Evolutionary conservation across 1,140 invertebrate genomes (phyloP), one percentile per base, ranked within the genome.

Genomic region (Eubasilissa regina): DNA sequence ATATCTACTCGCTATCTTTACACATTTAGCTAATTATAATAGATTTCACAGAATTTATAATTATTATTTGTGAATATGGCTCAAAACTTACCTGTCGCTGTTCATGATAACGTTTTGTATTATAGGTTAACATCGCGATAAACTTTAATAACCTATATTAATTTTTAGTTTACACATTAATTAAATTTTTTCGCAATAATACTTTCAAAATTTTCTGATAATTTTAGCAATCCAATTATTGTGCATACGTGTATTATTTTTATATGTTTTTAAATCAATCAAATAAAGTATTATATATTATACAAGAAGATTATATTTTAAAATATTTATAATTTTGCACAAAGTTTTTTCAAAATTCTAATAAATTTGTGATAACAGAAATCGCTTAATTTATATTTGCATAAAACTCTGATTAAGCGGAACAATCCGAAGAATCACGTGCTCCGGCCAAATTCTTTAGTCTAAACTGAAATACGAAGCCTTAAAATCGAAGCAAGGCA

Each of bases 71-170:
- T 35, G n/a, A n/a, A n/a, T n/a, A n/a, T n/a, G n/a, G n/a, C n/a
- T n/a, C n/a, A 35, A 58, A 35, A 6, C 47, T 55, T 55, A 77
- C 75, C 75, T 77, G 75, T 43, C 64, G 51, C 21, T 77, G 75
- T 13, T 77, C 75, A 7, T 77, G 47, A 43, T 48, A 64, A 19
- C 75, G 44, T 25, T 25, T 77, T 9, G 60, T 35, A 70, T 77
- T 70, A 19, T 77, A 77, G 3, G 75, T 55, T 4, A 77, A 25
- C 75, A 77, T 77, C 11, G 43, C 68, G 3, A 64, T 64, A 11
- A 64, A 25, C 35, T 64, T 58, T 58, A 21, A 58, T 8, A 58
- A 58, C 11, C 12, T 13, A 15, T 35, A 35, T 35, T 35, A 3
- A 35, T 35, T 35, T 35, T 3, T 1, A 1, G 25, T 35, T 35